Conservation (phyloP, 2,888 invertebrate genomes). For the Polyploca ridens region DNA sequence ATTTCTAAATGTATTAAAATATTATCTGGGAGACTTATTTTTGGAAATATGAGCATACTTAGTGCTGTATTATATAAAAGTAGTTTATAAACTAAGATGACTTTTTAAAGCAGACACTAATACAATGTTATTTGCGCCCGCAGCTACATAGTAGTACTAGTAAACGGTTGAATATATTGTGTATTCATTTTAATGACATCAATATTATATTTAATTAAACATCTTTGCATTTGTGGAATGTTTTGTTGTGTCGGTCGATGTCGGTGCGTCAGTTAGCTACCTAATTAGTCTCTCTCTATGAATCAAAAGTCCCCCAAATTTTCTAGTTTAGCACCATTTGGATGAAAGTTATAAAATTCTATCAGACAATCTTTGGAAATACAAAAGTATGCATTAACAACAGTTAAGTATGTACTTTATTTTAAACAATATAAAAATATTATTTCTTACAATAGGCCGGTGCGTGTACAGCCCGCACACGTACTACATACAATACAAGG, state of each 20-base stretch:
- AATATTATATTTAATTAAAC: conserved; percentile 17
- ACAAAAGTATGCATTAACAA: conserved; percentile 71
- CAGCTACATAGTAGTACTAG: neutral
- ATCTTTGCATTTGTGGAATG: conserved; percentile 33
- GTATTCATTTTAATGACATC: conserved; percentile 19
- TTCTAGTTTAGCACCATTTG: conserved; percentile 76
- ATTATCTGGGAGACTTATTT: neutral
- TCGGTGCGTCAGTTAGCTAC: conserved; percentile 31
- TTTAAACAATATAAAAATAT: conserved; percentile 83
- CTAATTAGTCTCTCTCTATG: conserved; percentile 26
- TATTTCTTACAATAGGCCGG: conserved; percentile 72
- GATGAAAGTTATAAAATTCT: conserved; percentile 62
- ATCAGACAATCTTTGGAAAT: conserved; percentile 64
- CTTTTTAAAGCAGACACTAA: no score
- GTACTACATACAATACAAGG: neutral
- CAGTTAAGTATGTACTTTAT: conserved; percentile 75
- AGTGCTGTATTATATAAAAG: neutral
- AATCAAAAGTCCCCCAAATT: conserved; percentile 28
- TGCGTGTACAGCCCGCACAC: conserved; percentile 56
- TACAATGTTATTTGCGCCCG: neutral
- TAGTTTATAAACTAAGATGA: no score
- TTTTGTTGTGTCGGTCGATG: conserved; percentile 12
- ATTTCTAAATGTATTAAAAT: neutral
- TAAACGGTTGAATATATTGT: conserved; percentile 5
- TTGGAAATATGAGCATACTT: neutral